phyloP scores from a whole-genome alignment of 2,797 vertebrate genomes.

The Sitta carolinensis region DNA sequence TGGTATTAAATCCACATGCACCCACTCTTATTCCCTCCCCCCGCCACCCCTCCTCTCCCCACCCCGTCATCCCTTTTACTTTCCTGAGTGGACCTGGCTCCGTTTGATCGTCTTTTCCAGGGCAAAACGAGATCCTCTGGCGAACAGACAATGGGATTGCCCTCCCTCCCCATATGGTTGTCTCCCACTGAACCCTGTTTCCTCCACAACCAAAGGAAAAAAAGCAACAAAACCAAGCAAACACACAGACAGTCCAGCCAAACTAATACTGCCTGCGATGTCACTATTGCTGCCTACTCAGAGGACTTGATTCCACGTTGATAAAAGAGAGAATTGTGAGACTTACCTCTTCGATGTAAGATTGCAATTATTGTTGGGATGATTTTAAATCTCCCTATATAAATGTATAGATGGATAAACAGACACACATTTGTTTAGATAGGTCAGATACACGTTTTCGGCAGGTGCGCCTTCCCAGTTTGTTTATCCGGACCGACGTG shows the following conservation, averaged over 20 bases:
- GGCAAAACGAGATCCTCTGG: conserved; percentile 48
- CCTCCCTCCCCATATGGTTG: neutral
- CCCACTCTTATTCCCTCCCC: neutral
- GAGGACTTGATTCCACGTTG: neutral
- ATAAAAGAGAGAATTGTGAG: neutral
- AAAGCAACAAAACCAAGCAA: neutral
- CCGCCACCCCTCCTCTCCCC: neutral
- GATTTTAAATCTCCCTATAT: neutral
- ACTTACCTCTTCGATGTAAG: neutral
- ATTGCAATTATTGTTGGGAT: neutral
- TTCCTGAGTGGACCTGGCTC: conserved; percentile 34
- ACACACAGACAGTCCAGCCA: neutral
- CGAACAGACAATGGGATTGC: conserved; percentile 9
- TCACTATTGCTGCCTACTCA: neutral
- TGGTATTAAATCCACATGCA: conserved; percentile 74
- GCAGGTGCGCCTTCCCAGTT: conserved; percentile 14
- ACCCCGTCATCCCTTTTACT: conserved; percentile 48
- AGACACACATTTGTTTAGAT: neutral
- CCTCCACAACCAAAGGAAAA: neutral
- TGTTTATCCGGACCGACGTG: neutral
- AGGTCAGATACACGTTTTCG: neutral
- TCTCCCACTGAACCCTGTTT: neutral
- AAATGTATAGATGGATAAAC: neutral
- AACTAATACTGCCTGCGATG: neutral
- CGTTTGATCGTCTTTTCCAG: conserved; percentile 62